Evolutionary conservation across 2,113 vertebrate genomes (phyloP).

Genomic region (Cercocebus atys): DNA sequence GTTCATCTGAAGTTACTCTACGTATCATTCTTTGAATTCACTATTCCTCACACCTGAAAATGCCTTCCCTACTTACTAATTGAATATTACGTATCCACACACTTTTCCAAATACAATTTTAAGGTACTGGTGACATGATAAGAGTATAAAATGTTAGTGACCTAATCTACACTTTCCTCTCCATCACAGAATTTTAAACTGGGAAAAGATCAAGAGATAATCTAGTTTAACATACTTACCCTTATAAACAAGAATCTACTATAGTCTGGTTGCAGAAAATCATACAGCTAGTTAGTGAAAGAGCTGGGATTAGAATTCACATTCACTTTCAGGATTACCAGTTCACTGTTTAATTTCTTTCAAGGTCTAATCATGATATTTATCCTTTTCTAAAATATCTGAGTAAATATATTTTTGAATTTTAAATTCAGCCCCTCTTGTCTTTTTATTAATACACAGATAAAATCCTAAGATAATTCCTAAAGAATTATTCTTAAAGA

Average conservation of each 20-base stretch:
- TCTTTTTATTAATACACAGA: not conserved
- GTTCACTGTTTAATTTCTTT: constrained; percentile 17
- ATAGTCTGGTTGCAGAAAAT: not conserved
- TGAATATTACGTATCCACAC: not conserved
- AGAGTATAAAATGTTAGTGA: not conserved
- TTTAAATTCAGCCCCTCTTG: constrained; percentile 13
- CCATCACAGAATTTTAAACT: not conserved
- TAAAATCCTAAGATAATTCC: constrained; percentile 34
- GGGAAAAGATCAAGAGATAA: constrained; percentile 4
- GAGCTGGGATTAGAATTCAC: not conserved
- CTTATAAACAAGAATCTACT: not conserved
- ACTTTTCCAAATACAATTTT: constrained; percentile 31
- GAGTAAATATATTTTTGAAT: not conserved
- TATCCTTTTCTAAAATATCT: constrained; percentile 25
- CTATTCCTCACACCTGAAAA: not conserved
- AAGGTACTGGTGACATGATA: not conserved
- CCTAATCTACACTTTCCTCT: not conserved
- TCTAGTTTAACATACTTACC: not conserved
- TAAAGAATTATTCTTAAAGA: constrained; percentile 5
- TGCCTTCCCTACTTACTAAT: not conserved
- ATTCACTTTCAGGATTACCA: not conserved
- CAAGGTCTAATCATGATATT: not conserved
- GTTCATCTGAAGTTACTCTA: constrained; percentile 3
- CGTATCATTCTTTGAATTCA: not conserved
- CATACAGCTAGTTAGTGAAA: not conserved